Conservation (phyloP, 2,797 vertebrate species). For the Myiothlypis coronata region DNA sequence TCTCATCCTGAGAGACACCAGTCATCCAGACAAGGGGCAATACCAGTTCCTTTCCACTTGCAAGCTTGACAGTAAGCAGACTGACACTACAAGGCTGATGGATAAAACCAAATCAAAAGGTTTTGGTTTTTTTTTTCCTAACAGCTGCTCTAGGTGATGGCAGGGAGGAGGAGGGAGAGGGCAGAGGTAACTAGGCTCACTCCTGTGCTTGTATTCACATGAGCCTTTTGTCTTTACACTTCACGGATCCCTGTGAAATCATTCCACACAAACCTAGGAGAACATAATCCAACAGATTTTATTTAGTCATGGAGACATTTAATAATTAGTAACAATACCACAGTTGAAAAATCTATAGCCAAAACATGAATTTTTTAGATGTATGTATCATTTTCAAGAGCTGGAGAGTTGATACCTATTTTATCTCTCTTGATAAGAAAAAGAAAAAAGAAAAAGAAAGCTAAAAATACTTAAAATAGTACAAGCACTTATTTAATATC, state of each 20-base stretch:
- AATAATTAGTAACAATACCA: background rate
- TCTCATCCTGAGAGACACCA: background rate
- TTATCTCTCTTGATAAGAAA: background rate
- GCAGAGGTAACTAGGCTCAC: background rate
- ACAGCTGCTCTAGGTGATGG: background rate
- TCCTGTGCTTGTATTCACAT: background rate
- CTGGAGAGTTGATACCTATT: background rate
- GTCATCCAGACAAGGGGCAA: background rate
- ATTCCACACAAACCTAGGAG: background rate
- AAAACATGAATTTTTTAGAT: background rate
- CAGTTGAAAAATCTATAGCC: background rate
- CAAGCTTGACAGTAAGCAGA: slow-evolving; percentile 30
- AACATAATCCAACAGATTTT: background rate
- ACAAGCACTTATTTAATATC: background rate
- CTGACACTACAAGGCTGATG: background rate
- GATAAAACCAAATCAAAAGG: slow-evolving; percentile 29
- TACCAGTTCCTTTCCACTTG: background rate
- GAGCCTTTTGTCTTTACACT: slow-evolving; percentile 5
- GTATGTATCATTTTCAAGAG: background rate
- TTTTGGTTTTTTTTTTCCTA: background rate
- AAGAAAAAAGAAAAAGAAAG: background rate
- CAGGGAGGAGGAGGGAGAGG: background rate
- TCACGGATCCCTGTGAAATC: background rate
- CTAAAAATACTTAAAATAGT: background rate
- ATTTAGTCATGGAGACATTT: background rate